phyloP scores from a whole-genome alignment of 1,140 invertebrate genomes.

The Aphis craccivora region DNA sequence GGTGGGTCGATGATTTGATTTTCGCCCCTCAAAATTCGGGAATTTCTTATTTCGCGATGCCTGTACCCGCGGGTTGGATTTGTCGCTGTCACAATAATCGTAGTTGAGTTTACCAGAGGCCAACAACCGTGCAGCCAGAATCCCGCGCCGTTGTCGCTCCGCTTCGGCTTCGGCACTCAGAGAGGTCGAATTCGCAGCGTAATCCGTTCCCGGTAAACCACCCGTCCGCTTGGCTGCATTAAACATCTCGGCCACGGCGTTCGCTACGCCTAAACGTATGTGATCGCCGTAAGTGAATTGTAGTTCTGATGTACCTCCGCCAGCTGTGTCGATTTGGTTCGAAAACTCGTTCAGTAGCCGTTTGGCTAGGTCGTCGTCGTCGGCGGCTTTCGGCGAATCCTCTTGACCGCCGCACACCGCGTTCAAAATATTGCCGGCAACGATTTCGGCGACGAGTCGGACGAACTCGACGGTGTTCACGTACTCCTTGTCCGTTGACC shows the following conservation, averaged over 20 bases:
- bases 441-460: background rate
- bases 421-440: background rate
- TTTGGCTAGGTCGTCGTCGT: background rate
- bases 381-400: background rate
- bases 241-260: background rate
- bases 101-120: background rate
- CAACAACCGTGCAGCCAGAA: background rate
- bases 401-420: background rate
- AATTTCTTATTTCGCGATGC: too few relatives aligned
- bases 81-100: background rate
- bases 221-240: background rate
- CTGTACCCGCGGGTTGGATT: background rate
- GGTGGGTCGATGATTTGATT: too few relatives aligned
- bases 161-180: background rate
- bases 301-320: background rate
- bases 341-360: background rate
- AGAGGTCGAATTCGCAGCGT: background rate
- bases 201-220: background rate
- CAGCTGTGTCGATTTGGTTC: background rate
- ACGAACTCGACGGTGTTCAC: background rate
- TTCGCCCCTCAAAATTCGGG: too few relatives aligned
- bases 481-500: background rate
- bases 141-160: background rate
- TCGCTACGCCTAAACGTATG: background rate
- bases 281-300: background rate